Evolutionary conservation across 2,797 vertebrate species (phyloP), one percentile per base, ranked within the genome.

Genomic region (Danio jaintianensis): DNA sequence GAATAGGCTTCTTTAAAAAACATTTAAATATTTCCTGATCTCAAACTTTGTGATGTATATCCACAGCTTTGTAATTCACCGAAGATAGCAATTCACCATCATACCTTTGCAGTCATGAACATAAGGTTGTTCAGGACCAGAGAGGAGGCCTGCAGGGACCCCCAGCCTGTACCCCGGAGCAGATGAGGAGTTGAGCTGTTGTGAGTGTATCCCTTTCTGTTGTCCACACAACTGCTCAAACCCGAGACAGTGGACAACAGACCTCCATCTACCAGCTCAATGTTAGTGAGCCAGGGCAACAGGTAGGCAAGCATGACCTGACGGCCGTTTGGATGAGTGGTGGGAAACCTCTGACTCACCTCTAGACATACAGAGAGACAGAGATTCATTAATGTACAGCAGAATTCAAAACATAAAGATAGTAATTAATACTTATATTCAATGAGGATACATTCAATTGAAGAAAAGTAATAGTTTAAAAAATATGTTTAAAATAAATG

Each of bases 71-170:
- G 18, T 4, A 67, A 42, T 47, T 45, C 38, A 8, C 11, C 8
- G 78, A 69, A 40, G 8, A 38, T 9, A 56, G 13, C 36, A 4
- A 62, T 53, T n/a, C 10, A 61, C 2, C 4, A 8, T n/a, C 22
- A 18, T 66, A 98, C 97, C 96, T 99, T 99, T 72, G 98, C 98
- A 0, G 97, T 99, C 97, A 99, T 99, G 88, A 98, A 99, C 97
- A 99, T 99, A 87, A 99, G 97, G 92, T 99, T 99, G 92, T 99
- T 99, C 73, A 99, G 96, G 86, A 99, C 96, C 67, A 99, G 88
- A 0, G 97, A 97, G 0, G 97, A 98, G 3, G 97, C 97, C 90
- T 99, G 97, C 12, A 97, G 94, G 40, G 97, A 99, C 18, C 98
- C 97, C 98, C 98, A 99, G 83, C 98, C 98, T 10, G 90, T 97